phyloP scores from a whole-genome alignment of 2,797 vertebrate genomes.

The Lacerta bilineata region DNA sequence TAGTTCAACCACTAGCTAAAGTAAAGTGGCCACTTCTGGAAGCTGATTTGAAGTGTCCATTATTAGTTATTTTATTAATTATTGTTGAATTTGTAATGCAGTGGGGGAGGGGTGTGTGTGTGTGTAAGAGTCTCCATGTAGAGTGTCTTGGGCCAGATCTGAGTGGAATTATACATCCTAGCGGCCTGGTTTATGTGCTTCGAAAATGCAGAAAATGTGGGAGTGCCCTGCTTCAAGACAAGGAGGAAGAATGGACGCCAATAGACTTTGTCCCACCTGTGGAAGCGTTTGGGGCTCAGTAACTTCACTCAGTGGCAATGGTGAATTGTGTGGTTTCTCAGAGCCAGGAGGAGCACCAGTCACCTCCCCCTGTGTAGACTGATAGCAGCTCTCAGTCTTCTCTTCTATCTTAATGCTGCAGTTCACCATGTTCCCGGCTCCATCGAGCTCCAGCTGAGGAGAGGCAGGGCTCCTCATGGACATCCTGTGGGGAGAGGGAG shows the following conservation, averaged over 20 bases:
- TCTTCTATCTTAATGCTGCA: slow-evolving; percentile 88
- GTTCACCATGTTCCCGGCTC: slow-evolving; percentile 90
- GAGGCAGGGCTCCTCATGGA: slow-evolving; percentile 90
- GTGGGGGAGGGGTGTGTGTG: too few species aligned
- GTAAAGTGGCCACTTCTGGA: neutral
- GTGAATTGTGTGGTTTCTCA: slow-evolving; percentile 47
- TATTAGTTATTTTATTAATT: neutral
- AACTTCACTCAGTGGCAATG: slow-evolving; percentile 36
- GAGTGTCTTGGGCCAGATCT: neutral
- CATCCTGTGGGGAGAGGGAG: slow-evolving; percentile 83
- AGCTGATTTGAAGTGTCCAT: neutral
- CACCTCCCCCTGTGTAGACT: slow-evolving; percentile 75
- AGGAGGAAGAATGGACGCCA: neutral
- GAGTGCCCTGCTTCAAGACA: neutral
- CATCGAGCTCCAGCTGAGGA: slow-evolving; percentile 83
- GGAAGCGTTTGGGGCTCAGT: slow-evolving; percentile 58
- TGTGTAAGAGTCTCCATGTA: too few species aligned
- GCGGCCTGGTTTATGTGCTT: too few species aligned
- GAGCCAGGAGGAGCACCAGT: slow-evolving; percentile 51
- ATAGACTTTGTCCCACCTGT: slow-evolving; percentile 69
- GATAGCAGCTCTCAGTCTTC: slow-evolving; percentile 81
- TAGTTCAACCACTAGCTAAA: too few species aligned
- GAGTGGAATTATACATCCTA: too few species aligned
- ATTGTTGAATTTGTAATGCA: neutral
- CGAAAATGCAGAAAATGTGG: neutral